Conservation (phyloP, 2,113 vertebrate species). For the Poicephalus gulielmi region DNA sequence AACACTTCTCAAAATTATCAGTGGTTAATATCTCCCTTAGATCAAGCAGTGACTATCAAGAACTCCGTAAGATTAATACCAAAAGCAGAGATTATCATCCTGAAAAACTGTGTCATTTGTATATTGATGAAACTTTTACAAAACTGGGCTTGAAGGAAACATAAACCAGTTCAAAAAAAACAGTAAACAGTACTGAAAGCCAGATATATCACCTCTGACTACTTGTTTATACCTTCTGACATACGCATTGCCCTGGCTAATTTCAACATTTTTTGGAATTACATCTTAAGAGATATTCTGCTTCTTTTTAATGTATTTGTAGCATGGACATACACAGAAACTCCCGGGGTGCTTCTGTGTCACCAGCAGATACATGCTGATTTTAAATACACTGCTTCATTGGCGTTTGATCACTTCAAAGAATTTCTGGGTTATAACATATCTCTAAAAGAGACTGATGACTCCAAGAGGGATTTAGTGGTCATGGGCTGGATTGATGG, state of each 20-base stretch:
- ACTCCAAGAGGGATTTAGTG: not conserved
- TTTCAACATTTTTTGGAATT: not conserved
- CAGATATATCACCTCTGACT: not conserved
- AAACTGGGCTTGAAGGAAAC: not conserved
- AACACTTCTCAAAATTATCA: not conserved
- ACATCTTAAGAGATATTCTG: not conserved
- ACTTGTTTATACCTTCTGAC: not conserved
- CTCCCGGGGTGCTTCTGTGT: not conserved
- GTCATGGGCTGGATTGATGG: not conserved
- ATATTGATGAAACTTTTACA: not conserved
- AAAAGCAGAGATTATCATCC: not conserved
- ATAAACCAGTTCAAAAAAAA: not conserved
- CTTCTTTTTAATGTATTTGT: not conserved
- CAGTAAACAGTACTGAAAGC: not conserved
- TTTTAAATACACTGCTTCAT: not conserved
- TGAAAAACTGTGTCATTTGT: not conserved
- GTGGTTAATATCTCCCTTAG: not conserved
- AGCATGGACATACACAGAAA: not conserved
- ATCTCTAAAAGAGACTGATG: not conserved
- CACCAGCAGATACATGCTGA: not conserved
- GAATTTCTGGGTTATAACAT: not conserved
- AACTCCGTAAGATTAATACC: not conserved
- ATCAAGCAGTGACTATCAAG: not conserved
- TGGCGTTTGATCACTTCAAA: constrained; percentile 7
- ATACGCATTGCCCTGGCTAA: not conserved